These are phyloP conservation scores for Styela plicata DNA, from an alignment of 23 tunicate species.

Conservation along the genomic window DNA sequence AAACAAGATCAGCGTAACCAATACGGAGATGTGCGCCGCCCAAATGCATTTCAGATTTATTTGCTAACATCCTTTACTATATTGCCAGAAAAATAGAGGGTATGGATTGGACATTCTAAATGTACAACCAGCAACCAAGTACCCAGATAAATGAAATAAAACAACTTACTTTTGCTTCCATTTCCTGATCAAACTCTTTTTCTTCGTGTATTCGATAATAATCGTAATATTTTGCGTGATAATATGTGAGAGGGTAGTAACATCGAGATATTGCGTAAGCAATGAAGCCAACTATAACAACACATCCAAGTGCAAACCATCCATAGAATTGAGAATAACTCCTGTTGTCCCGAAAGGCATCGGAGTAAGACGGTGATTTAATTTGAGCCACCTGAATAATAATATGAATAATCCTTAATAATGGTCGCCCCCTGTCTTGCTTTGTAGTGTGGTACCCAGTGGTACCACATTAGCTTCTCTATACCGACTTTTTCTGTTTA, in stretches of 20 bases:
- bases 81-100: no score
- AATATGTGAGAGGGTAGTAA: slow-evolving; percentile 54
- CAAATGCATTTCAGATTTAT: no score
- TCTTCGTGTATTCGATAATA: slow-evolving; percentile 38
- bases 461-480: no score
- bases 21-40: no score
- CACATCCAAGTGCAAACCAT: slow-evolving; percentile 28
- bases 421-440: no score
- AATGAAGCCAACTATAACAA: slow-evolving; percentile 26
- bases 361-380: slow-evolving; percentile 11
- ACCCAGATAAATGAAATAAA: neutral
- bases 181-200: slow-evolving; percentile 44
- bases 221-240: slow-evolving; percentile 52
- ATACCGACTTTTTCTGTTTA: no score
- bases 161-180: slow-evolving; percentile 54
- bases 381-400: neutral
- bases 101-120: no score
- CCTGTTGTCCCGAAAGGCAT: slow-evolving; percentile 41
- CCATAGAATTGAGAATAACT: slow-evolving; percentile 61
- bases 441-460: no score
- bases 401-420: no score
- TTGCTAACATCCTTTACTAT: no score
- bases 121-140: no score
- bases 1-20: no score
- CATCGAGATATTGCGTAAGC: slow-evolving; percentile 27